Percentiles rank a stretch among this genome's conserved stretches.
Evolutionary conservation across 2,113 vertebrate genomes (phyloP).

Genomic region (Papio anubis): DNA sequence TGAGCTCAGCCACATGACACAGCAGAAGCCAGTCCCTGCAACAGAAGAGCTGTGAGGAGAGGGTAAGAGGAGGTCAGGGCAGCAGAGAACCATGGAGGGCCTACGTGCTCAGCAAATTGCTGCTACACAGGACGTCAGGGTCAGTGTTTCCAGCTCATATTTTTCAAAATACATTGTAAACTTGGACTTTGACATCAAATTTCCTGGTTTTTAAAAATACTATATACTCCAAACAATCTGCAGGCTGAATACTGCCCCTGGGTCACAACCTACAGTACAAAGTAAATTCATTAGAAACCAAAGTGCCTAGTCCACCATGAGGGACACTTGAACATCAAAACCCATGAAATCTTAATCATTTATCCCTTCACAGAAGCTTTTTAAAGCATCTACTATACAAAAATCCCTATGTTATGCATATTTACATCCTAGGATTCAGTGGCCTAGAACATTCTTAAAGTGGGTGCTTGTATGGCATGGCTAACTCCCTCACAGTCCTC

Average conservation of each 20-base stretch:
- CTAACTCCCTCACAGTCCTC: not conserved
- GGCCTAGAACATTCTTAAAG: constrained; percentile 5
- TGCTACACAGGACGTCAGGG: not conserved
- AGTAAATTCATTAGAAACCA: not conserved
- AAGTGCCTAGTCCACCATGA: not conserved
- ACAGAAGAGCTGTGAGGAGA: not conserved
- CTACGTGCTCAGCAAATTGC: not conserved
- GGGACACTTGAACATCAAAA: not conserved
- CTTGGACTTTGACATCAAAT: not conserved
- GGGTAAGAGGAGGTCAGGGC: not conserved
- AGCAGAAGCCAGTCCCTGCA: not conserved
- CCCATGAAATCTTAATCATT: not conserved
- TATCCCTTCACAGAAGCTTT: not conserved
- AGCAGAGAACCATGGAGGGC: not conserved
- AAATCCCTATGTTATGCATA: not conserved
- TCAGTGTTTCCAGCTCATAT: not conserved
- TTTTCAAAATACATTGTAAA: not conserved
- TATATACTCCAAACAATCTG: not conserved
- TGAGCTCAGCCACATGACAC: not conserved
- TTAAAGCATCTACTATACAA: not conserved
- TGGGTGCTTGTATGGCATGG: not conserved
- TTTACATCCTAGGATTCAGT: not conserved
- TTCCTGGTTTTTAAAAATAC: constrained; percentile 5
- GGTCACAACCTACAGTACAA: not conserved
- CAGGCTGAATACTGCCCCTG: not conserved